These are phyloP conservation scores for Tenodera sinensis DNA, from an alignment of 2,888 invertebrate species.

Conservation along the genomic window DNA sequence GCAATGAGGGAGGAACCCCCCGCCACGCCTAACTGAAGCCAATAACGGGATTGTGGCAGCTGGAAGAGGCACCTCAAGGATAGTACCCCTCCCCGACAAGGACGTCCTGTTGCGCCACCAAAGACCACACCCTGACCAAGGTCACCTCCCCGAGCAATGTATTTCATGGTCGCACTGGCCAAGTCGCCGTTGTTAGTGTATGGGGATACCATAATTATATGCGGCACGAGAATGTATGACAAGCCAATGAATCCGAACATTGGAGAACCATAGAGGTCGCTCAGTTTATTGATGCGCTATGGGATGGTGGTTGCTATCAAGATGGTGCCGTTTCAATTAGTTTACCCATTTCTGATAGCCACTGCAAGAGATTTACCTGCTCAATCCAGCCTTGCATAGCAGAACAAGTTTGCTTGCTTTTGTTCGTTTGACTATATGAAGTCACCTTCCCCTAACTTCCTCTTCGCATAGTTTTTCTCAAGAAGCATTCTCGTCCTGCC, in stretches of 20 bases:
- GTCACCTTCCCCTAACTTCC: no score
- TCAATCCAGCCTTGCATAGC: no score
- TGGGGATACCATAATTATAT: background rate
- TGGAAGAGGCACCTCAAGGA: background rate
- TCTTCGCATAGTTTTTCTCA: no score
- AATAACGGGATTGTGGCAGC: background rate
- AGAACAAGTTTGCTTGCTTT: no score
- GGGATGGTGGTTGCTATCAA: no score
- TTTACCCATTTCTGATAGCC: no score
- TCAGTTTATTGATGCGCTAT: no score
- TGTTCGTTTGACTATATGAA: no score
- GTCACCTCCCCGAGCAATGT: background rate
- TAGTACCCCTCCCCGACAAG: background rate
- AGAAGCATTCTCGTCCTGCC: no score
- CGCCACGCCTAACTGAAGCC: background rate
- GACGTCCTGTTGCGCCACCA: background rate
- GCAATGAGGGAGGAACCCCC: background rate
- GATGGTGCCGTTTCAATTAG: no score
- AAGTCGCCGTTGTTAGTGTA: background rate
- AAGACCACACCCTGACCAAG: constrained; percentile 26
- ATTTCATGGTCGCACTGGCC: background rate
- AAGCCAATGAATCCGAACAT: no score
- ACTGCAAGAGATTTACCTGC: no score
- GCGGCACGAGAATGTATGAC: background rate
- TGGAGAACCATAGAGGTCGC: background rate